phyloP scores from a whole-genome alignment of 2,888 invertebrate genomes.

The Sisyra terminalis region DNA sequence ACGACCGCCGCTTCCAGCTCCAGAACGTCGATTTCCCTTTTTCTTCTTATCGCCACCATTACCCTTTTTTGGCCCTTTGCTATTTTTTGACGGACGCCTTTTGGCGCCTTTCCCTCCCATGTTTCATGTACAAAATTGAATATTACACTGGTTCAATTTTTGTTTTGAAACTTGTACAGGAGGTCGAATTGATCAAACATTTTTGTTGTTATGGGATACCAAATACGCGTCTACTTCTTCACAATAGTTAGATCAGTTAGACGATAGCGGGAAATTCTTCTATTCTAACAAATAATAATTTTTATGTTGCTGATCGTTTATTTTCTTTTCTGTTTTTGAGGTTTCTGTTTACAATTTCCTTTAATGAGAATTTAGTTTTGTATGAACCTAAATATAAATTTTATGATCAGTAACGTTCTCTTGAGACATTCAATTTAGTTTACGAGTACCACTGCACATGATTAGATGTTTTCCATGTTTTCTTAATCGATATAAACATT shows the following conservation, averaged over 20 bases:
- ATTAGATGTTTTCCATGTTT: no score
- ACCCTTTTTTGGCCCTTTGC: slow-evolving; percentile 16
- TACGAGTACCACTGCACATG: no score
- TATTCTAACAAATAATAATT: no score
- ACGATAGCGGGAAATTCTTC: no score
- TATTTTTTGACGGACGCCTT: slow-evolving; percentile 12
- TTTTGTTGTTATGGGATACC: no score
- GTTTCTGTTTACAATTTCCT: neutral
- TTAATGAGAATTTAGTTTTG: neutral
- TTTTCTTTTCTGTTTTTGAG: neutral
- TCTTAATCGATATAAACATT: no score
- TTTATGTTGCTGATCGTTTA: no score
- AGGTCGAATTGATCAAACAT: no score
- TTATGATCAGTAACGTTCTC: no score
- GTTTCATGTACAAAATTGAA: slow-evolving; percentile 12
- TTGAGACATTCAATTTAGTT: no score
- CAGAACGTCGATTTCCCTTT: slow-evolving; percentile 27
- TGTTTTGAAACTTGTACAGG: neutral
- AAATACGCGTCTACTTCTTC: no score
- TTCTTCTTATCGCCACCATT: slow-evolving; percentile 27
- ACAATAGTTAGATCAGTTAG: no score
- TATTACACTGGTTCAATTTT: slow-evolving; percentile 8
- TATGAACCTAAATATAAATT: neutral
- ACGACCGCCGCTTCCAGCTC: slow-evolving; percentile 28
- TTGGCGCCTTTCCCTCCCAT: slow-evolving; percentile 31